A percentile compares a stretch with the other conserved stretches of the same genome.
These are phyloP conservation scores for Nothocercus nigrocapillus DNA, from an alignment of 2,113 vertebrate genomes.

Conservation along the genomic window DNA sequence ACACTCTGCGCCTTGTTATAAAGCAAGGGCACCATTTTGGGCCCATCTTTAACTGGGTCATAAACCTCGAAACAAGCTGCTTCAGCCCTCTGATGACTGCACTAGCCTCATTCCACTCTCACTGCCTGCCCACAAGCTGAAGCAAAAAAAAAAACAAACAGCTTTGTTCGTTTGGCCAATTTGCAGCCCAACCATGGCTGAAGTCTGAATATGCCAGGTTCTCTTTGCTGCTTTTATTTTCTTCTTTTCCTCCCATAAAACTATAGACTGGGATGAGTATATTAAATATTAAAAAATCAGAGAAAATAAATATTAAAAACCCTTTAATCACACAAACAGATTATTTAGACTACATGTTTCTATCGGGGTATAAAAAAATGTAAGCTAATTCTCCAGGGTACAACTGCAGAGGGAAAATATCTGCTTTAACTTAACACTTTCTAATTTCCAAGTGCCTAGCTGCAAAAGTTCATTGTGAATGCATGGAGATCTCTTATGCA, in stretches of 20 bases:
- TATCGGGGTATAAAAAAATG: not conserved
- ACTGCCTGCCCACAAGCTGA: not conserved
- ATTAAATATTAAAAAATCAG: not conserved
- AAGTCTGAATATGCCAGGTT: not conserved
- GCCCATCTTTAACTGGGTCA: not conserved
- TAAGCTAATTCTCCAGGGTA: conserved; percentile 6
- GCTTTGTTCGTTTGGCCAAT: not conserved
- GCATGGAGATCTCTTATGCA: not conserved
- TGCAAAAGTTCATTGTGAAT: conserved; percentile 20
- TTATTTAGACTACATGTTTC: not conserved
- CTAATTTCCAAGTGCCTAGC: conserved; percentile 12
- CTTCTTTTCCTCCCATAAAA: not conserved
- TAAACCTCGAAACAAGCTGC: not conserved
- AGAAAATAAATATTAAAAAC: conserved; percentile 1
- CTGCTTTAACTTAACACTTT: not conserved
- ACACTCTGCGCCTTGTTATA: not conserved
- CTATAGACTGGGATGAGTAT: not conserved
- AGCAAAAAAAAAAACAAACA: not conserved
- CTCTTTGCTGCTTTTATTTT: not conserved
- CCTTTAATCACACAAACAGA: not conserved
- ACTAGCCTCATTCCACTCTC: not conserved
- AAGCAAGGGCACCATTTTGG: not conserved
- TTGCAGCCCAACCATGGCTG: not conserved
- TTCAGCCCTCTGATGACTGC: not conserved
- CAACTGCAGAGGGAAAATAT: not conserved